A percentile compares a stretch with the other conserved stretches of the same genome.
Conservation (phyloP, 2,888 invertebrate species). For the Margaritifera margaritifera region DNA sequence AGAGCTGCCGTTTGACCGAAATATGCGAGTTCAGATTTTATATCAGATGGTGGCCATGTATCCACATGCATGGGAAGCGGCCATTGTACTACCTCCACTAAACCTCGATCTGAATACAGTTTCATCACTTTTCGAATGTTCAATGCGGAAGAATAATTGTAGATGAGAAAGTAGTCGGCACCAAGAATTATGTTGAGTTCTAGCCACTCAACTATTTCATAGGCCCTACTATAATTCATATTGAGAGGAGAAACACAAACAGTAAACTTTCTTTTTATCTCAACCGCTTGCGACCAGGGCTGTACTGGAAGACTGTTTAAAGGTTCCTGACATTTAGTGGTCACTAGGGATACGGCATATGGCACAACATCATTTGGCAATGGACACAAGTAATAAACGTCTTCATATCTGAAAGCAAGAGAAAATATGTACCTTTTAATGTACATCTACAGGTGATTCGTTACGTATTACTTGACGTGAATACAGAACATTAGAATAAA, state of each 20-base stretch:
- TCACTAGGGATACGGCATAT: background rate
- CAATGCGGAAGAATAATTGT: constrained; percentile 54
- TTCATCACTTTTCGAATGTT: constrained; percentile 54
- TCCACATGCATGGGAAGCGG: constrained; percentile 55
- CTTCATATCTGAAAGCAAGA: background rate
- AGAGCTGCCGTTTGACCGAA: constrained; percentile 67
- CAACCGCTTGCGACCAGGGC: background rate
- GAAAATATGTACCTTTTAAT: background rate
- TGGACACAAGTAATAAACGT: constrained; percentile 1
- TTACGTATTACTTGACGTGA: no score
- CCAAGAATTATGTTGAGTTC: constrained; percentile 67
- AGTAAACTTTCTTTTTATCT: constrained; percentile 38
- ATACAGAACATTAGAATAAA: no score
- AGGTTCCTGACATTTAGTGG: constrained; percentile 17
- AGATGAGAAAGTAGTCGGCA: constrained; percentile 63
- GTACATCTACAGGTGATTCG: no score
- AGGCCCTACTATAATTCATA: constrained; percentile 49
- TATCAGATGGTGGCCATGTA: constrained; percentile 28
- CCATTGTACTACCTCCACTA: constrained; percentile 63
- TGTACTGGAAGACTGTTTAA: constrained; percentile 18
- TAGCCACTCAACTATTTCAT: constrained; percentile 67
- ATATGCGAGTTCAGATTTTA: constrained; percentile 60
- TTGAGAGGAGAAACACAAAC: constrained; percentile 61
- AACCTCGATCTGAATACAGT: constrained; percentile 48
- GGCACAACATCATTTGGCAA: background rate